These are phyloP conservation scores for Globia sparganii DNA, from an alignment of 2,888 invertebrate genomes.

Conservation along the genomic window DNA sequence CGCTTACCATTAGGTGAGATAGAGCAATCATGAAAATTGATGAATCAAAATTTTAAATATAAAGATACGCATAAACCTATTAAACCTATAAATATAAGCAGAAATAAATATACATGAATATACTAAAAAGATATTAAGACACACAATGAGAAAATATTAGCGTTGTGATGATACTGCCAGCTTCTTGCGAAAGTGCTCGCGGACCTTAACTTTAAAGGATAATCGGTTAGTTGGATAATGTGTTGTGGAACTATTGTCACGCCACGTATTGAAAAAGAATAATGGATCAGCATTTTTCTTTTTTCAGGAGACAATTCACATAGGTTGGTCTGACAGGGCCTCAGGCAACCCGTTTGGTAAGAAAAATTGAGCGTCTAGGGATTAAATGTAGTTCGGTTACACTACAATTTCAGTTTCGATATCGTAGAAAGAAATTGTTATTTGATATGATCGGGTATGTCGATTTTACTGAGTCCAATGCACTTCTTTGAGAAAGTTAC, in stretches of 20 bases:
- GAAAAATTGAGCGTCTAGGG: slow-evolving; percentile 6
- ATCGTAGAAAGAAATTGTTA: background rate
- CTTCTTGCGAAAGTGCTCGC: too few relatives aligned
- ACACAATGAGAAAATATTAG: too few relatives aligned
- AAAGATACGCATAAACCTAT: too few relatives aligned
- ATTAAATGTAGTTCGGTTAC: slow-evolving; percentile 18
- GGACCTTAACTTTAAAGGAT: too few relatives aligned
- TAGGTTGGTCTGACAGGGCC: background rate
- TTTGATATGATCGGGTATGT: background rate
- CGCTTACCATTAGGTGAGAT: too few relatives aligned
- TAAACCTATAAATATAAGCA: too few relatives aligned
- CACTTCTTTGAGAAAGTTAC: background rate
- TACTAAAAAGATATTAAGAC: too few relatives aligned
- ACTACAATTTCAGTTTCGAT: background rate
- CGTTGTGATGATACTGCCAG: too few relatives aligned
- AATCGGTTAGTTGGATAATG: too few relatives aligned
- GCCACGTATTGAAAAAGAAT: background rate
- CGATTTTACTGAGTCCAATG: background rate
- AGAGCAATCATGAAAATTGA: too few relatives aligned
- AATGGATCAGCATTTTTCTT: slow-evolving; percentile 22
- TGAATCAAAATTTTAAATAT: too few relatives aligned
- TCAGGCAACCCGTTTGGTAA: slow-evolving; percentile 1
- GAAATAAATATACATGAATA: too few relatives aligned
- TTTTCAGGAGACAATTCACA: slow-evolving; percentile 3
- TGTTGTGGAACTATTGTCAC: slow-evolving; percentile 14